phyloP scores from a whole-genome alignment of 2,113 vertebrate species.

The Axis porcinus region DNA sequence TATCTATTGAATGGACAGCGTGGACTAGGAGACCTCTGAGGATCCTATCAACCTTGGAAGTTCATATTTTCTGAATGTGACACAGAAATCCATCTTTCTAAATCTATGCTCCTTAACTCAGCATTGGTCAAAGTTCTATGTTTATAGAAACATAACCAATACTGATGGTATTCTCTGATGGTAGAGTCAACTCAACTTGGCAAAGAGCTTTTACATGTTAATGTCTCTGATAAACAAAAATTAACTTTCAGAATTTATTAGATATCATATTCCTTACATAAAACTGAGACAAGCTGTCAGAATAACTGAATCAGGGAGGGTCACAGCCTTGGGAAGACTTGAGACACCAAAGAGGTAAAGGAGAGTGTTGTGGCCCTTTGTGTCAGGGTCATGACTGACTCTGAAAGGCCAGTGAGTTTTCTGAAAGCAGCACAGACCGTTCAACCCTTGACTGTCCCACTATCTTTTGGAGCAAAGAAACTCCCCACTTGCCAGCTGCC shows the following conservation, averaged over 20 bases:
- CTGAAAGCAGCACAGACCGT: background rate
- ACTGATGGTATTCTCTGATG: background rate
- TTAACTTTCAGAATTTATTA: background rate
- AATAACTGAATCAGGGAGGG: background rate
- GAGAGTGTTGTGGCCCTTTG: background rate
- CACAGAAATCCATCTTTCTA: background rate
- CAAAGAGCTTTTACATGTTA: background rate
- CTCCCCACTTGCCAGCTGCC: background rate
- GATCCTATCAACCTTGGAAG: background rate
- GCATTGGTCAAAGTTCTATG: background rate
- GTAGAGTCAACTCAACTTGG: background rate
- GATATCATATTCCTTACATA: background rate
- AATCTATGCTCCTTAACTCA: background rate
- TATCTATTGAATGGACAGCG: background rate
- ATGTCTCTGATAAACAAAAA: background rate
- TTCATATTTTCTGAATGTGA: background rate
- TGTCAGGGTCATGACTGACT: background rate
- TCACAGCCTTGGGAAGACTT: background rate
- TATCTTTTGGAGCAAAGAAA: conserved; percentile 37
- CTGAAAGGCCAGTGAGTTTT: background rate
- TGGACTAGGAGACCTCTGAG: background rate
- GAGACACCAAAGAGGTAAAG: background rate
- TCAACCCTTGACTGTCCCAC: background rate
- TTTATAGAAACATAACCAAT: background rate
- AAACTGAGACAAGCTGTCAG: background rate